Evolutionary conservation across 2,113 vertebrate species (phyloP).

Genomic region (Daphoenositta chrysoptera): DNA sequence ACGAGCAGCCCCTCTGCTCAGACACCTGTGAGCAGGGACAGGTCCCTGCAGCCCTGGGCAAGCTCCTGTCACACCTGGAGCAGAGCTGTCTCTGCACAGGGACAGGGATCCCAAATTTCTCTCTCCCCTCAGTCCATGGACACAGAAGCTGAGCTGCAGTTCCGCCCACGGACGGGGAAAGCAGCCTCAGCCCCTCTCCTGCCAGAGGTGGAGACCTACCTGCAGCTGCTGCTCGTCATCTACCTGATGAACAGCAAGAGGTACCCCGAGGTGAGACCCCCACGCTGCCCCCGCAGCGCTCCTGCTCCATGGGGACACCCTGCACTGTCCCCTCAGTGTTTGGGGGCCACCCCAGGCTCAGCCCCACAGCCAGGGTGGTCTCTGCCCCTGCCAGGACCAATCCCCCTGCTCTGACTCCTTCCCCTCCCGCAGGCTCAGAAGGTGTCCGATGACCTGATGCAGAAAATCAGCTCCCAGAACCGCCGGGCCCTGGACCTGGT

Average conservation of each 20-base stretch:
- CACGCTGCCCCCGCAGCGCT: not conserved
- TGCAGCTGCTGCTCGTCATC: conserved; percentile 92
- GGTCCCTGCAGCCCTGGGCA: not conserved
- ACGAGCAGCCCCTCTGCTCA: fast-evolving
- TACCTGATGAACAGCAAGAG: conserved; percentile 92
- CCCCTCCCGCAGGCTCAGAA: conserved; percentile 85
- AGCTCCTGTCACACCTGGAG: not conserved
- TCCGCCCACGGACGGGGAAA: conserved; percentile 89
- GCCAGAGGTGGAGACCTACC: conserved; percentile 93
- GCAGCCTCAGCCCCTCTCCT: conserved; percentile 85
- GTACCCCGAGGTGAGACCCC: conserved; percentile 82
- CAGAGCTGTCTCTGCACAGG: not conserved
- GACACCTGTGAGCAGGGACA: fast-evolving
- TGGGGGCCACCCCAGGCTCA: not conserved
- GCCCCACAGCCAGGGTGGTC: too few relatives aligned
- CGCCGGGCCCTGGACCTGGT: conserved; percentile 93
- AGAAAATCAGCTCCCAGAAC: conserved; percentile 94
- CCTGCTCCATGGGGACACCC: not conserved
- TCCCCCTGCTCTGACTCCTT: not conserved
- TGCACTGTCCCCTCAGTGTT: fast-evolving
- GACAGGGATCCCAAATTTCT: not conserved
- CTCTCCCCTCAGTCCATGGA: conserved; percentile 85
- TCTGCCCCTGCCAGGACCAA: not conserved
- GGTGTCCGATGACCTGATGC: conserved; percentile 91
- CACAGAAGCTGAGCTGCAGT: conserved; percentile 89